Base-by-base conservation (phyloP, 2,888 invertebrate genomes). In the Thyatira batis region DNA sequence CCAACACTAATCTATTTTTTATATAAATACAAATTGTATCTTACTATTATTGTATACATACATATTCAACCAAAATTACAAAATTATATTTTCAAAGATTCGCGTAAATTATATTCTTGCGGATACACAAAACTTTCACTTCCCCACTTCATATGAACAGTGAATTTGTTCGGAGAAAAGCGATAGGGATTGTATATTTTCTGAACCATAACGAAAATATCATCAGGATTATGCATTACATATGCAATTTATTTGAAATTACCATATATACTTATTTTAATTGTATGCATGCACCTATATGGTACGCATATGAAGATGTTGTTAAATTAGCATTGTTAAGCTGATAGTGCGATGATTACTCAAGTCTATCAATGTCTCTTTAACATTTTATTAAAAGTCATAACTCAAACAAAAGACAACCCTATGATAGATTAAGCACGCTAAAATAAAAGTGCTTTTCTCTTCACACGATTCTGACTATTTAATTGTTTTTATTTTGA, bases 111-210 rank as follows among this genome's bases (percentile, higher is more conserved):
- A 52, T 56, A 63, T 63, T 58, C 59, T 62, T 63, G 50, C 54
- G 59, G 44, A 50, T 44, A 48, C 58, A n/a, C 33, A 17, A 64
- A 67, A 67, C 72, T 73, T 73, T 73, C 72, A 73, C 72, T 73
- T 73, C 65, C 64, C 56, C 54, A 53, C 57, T 44, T 49, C 50
- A 54, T 49, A 51, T 53, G 56, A 59, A 53, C 52, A 53, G 23
- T 52, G 53, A 55, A 59, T 50, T n/a, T n/a, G n/a, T n/a, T n/a
- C n/a, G n/a, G n/a, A n/a, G n/a, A n/a, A n/a, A n/a, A n/a, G n/a
- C n/a, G n/a, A n/a, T n/a, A n/a, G n/a, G n/a, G n/a, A n/a, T n/a
- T n/a, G n/a, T n/a, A n/a, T n/a, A n/a, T n/a, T 50, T 54, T 61
- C 54, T 61, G 61, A 5, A 55, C 48, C 54, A 51, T 46, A 51